A percentile compares a stretch with the other conserved stretches of the same genome.
phyloP scores from a whole-genome alignment of 2,797 vertebrate species.

The Pseudotriccus pelzelni region DNA sequence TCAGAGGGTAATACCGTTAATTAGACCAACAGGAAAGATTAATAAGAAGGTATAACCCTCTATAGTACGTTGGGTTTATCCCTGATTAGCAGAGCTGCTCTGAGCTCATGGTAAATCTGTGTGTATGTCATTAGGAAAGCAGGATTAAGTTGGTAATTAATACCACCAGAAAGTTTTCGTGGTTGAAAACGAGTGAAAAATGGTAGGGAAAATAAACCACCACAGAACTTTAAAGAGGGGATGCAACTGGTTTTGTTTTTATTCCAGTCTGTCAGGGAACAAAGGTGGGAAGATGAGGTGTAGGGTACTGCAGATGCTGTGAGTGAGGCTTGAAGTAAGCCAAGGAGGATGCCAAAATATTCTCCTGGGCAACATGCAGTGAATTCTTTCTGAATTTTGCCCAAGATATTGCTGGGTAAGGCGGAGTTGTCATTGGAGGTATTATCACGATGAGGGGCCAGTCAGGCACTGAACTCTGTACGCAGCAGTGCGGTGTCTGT shows the following conservation, averaged over 20 bases:
- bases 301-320: neutral
- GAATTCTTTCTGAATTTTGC: neutral
- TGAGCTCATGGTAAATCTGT: neutral
- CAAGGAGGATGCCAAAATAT: neutral
- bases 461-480: neutral
- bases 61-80: neutral
- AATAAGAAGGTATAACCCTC: slow-evolving; percentile 14
- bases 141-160: slow-evolving; percentile 21
- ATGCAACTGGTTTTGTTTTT: neutral
- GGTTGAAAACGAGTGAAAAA: neutral
- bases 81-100: slow-evolving; percentile 10
- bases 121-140: neutral
- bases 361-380: neutral
- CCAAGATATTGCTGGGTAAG: neutral
- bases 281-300: neutral
- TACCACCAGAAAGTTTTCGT: neutral
- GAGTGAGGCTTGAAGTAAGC: neutral
- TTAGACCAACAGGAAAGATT: slow-evolving; percentile 34
- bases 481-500: neutral
- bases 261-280: neutral
- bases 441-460: neutral
- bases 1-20: slow-evolving; percentile 59
- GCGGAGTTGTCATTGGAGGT: neutral
- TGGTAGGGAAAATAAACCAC: neutral
- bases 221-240: too few relatives aligned